Evolutionary conservation across 2,113 vertebrate genomes (phyloP), one percentile per base, ranked within the genome.

Genomic region (Machaerirhynchus nigripectus): DNA sequence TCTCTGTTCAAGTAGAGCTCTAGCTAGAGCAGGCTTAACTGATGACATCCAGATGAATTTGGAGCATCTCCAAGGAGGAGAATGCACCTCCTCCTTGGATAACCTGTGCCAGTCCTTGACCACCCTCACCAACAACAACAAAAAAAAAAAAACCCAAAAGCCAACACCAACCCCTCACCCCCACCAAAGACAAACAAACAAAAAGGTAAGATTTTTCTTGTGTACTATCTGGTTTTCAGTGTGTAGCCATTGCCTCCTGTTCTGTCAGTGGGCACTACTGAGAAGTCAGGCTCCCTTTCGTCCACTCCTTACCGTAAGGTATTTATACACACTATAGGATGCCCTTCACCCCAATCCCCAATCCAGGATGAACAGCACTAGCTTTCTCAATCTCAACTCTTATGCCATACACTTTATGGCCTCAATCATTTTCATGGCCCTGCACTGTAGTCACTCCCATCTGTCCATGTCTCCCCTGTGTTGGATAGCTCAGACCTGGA

Each of bases 381-480:
- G 21, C 12, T 39, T 64, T 67, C 46, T 46, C 31, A 40, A 8
- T 24, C 17, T 83, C 18, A 15, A 14, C 27, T 84, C 8, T 3
- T 31, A n/a, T 8, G 19, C 15, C 0, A 0, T 11, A 64, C 2
- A 31, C 9, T 42, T 50, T 16, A 61, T 7, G 12, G 19, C 19
- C 49, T 74, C 61, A 42, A 35, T 27, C 7, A 59, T 27, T 15
- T 50, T 59, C 40, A 33, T 1, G 4, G 26, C 33, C 15, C 20
- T 68, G 35, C 44, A 22, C 1, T 67, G 22, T 15, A 79, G 31
- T 80, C 33, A 37, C 6, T 59, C 35, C 44, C 40, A n/a, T 31
- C 20, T 57, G 15, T 23, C 21, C 35, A 23, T 9, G 7, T 21
- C 7, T 33, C 9, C n/a, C 44, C 23, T 5, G 3, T 6, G 39